These are phyloP conservation scores for Mycteria americana DNA, from an alignment of 2,797 vertebrate genomes.

Conservation along the genomic window DNA sequence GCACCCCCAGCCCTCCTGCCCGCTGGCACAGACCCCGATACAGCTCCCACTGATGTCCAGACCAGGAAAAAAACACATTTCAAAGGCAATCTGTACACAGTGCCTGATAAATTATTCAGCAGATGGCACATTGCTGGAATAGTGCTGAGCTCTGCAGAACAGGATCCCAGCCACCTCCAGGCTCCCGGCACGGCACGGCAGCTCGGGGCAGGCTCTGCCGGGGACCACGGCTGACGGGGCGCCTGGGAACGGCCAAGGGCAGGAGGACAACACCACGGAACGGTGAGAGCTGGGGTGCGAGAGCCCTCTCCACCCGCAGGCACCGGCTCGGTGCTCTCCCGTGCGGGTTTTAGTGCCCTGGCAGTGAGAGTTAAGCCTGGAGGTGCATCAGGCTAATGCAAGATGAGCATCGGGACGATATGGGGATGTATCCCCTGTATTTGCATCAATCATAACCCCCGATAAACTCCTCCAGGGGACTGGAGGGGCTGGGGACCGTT, in stretches of 20 bases:
- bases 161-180: background rate
- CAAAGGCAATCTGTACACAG: background rate
- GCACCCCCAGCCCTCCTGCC: background rate
- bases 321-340: background rate
- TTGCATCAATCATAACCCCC: background rate
- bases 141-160: constrained; percentile 1
- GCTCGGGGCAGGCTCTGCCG: background rate
- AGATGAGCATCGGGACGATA: background rate
- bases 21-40: background rate
- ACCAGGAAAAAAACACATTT: background rate
- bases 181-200: background rate
- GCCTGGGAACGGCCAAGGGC: background rate
- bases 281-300: background rate
- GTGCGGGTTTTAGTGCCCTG: background rate
- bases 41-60: background rate
- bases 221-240: background rate
- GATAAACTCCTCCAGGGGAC: background rate
- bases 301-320: background rate
- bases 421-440: rapidly evolving
- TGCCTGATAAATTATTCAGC: background rate
- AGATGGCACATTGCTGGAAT: background rate
- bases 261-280: background rate
- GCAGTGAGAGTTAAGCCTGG: background rate
- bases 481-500: background rate
- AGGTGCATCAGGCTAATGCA: background rate